A percentile compares a stretch with the other conserved stretches of the same genome.
Evolutionary conservation across 2,797 vertebrate genomes (phyloP).

Genomic region (Crax fasciolata): DNA sequence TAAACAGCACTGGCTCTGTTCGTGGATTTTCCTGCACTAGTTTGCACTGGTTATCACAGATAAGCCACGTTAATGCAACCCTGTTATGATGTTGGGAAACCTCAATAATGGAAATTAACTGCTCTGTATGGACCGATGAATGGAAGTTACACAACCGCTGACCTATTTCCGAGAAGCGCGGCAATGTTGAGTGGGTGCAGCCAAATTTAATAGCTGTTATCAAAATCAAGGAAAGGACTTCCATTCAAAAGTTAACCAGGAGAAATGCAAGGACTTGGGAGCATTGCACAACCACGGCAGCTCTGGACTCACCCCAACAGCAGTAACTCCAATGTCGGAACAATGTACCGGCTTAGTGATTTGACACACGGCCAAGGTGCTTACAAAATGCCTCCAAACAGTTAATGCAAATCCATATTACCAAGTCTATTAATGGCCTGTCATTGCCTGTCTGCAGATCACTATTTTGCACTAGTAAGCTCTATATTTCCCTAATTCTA

Average conservation of each 20-base stretch:
- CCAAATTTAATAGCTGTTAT: slow-evolving; percentile 47
- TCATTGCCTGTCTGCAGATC: slow-evolving; percentile 61
- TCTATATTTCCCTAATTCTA: neutral
- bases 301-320: slow-evolving; percentile 58
- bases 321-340: slow-evolving; percentile 31
- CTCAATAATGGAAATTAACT: slow-evolving; percentile 57
- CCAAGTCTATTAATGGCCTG: slow-evolving; percentile 49
- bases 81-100: slow-evolving; percentile 51
- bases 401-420: slow-evolving; percentile 53
- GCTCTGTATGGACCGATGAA: slow-evolving; percentile 35
- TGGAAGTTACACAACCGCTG: slow-evolving; percentile 33
- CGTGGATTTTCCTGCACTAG: slow-evolving; percentile 17
- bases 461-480: slow-evolving; percentile 15
- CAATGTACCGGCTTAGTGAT: slow-evolving; percentile 25
- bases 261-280: slow-evolving; percentile 23
- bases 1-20: slow-evolving; percentile 32
- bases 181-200: slow-evolving; percentile 1
- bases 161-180: neutral
- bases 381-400: slow-evolving; percentile 60
- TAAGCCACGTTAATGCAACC: slow-evolving; percentile 58
- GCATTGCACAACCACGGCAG: slow-evolving; percentile 29
- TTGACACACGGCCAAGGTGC: slow-evolving; percentile 6
- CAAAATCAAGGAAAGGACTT: slow-evolving; percentile 48
- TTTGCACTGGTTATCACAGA: slow-evolving; percentile 70
- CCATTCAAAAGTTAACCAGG: slow-evolving; percentile 8